These are phyloP conservation scores for Pheucticus melanocephalus DNA, from an alignment of 2,113 vertebrate species.

Conservation along the genomic window DNA sequence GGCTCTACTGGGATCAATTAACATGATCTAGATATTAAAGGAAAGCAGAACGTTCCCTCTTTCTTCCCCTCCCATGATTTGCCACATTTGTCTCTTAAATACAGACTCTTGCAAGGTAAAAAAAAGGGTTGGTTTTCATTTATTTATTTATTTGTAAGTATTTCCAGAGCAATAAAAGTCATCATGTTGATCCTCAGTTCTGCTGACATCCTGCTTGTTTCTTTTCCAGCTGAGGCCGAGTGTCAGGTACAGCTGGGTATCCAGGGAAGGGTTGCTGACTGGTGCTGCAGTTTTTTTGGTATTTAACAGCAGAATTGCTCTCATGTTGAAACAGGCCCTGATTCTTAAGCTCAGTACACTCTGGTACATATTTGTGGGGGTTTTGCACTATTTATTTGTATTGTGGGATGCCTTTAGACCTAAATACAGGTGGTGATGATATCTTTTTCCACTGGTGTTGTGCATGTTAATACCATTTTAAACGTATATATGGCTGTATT, in stretches of 20 bases:
- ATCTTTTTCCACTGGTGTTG: neutral
- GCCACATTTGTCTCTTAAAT: neutral
- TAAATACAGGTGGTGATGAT: neutral
- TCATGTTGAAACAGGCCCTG: neutral
- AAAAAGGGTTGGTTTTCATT: neutral
- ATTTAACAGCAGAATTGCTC: neutral
- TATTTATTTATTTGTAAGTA: neutral
- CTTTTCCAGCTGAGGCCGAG: neutral
- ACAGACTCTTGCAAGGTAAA: neutral
- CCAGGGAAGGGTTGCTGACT: neutral
- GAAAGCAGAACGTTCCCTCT: neutral
- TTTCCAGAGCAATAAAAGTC: neutral
- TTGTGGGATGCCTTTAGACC: neutral
- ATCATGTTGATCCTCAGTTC: neutral
- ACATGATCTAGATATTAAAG: neutral
- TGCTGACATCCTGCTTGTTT: neutral
- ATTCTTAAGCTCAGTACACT: neutral
- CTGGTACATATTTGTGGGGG: neutral
- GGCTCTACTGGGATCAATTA: conserved; percentile 27
- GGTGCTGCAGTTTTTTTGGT: neutral
- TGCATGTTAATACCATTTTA: neutral
- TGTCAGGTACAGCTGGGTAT: neutral
- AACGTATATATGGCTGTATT: rapidly evolving
- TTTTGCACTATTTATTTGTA: neutral
- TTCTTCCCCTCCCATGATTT: neutral